Evolutionary conservation across 2,113 vertebrate species (phyloP).

Genomic region (Ivindomyrus marchei): DNA sequence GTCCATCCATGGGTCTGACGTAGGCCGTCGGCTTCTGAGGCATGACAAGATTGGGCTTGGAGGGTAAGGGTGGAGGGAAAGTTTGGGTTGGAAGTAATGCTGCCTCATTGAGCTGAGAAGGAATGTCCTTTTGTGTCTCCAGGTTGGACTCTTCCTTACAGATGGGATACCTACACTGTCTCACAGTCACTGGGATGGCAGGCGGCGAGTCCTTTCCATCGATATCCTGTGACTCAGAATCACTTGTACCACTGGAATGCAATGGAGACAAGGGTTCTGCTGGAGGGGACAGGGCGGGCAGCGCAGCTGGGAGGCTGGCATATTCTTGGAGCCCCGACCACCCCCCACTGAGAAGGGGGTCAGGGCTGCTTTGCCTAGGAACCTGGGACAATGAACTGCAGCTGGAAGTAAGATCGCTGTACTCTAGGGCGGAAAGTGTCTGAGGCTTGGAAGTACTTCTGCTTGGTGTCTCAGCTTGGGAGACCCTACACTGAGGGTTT

Average conservation of each 20-base stretch:
- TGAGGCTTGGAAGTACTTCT: constrained; percentile 43
- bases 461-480: constrained; percentile 40
- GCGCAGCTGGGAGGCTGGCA: constrained; percentile 31
- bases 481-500: constrained; percentile 39
- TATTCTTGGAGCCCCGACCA: constrained; percentile 38
- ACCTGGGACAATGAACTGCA: constrained; percentile 23
- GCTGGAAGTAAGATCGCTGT: constrained; percentile 42
- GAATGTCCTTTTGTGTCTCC: constrained; percentile 48
- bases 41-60: constrained; percentile 68
- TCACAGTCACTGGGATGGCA: constrained; percentile 29
- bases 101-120: constrained; percentile 48
- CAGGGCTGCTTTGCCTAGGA: constrained; percentile 41
- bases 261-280: constrained; percentile 52
- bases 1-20: constrained; percentile 90
- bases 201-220: constrained; percentile 33
- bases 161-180: constrained; percentile 27
- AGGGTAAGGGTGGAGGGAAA: constrained; percentile 70
- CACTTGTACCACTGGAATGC: constrained; percentile 68
- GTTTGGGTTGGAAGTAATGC: constrained; percentile 66
- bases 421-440: constrained; percentile 28
- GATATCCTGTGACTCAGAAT: constrained; percentile 49
- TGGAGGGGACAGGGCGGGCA: constrained; percentile 51
- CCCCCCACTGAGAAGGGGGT: constrained; percentile 42
- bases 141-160: constrained; percentile 42
- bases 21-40: constrained; percentile 90